phyloP scores from a whole-genome alignment of 2,888 invertebrate species.

The Drosophila infuscata region DNA sequence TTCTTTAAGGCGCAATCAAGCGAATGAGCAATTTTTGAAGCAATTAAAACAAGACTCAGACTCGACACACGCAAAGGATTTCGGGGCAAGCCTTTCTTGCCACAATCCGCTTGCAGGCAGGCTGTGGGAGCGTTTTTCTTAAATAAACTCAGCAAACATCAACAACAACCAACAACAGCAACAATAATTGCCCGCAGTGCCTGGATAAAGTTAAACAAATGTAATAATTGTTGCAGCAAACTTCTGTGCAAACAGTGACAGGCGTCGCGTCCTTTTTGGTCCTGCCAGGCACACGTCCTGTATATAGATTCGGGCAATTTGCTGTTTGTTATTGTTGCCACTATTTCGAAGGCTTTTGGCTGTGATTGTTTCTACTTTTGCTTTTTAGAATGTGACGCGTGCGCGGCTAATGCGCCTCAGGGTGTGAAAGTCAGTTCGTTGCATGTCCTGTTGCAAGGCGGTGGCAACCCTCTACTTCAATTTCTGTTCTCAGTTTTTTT shows the following conservation, averaged over 20 bases:
- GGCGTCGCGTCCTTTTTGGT: conserved; percentile 40
- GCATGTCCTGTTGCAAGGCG: not conserved
- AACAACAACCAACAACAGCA: conserved; percentile 40
- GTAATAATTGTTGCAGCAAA: conserved; percentile 79
- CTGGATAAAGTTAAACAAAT: conserved; percentile 75
- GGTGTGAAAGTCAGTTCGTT: conserved; percentile 82
- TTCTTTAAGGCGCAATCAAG: conserved; percentile 77
- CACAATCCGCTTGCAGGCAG: conserved; percentile 1
- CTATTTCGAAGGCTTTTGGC: conserved; percentile 63
- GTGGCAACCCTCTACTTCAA: not conserved
- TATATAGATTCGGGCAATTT: conserved; percentile 77
- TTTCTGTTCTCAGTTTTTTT: conserved; percentile 25
- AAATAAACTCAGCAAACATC: conserved; percentile 70
- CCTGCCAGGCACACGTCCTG: conserved; percentile 32
- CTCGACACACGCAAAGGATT: conserved; percentile 73
- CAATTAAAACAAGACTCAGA: conserved; percentile 78
- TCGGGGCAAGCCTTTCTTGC: conserved; percentile 44
- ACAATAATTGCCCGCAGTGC: conserved; percentile 61
- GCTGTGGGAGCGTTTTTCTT: conserved; percentile 70
- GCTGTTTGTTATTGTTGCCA: conserved; percentile 72
- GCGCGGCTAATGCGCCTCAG: conserved; percentile 81
- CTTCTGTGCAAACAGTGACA: conserved; percentile 74
- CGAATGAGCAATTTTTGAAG: conserved; percentile 80
- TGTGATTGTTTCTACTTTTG: conserved; percentile 69
- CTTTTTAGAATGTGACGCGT: conserved; percentile 61